Evolutionary conservation across 2,888 invertebrate species (phyloP), one percentile per base, ranked within the genome.

Genomic region (Pherbina coryleti): DNA sequence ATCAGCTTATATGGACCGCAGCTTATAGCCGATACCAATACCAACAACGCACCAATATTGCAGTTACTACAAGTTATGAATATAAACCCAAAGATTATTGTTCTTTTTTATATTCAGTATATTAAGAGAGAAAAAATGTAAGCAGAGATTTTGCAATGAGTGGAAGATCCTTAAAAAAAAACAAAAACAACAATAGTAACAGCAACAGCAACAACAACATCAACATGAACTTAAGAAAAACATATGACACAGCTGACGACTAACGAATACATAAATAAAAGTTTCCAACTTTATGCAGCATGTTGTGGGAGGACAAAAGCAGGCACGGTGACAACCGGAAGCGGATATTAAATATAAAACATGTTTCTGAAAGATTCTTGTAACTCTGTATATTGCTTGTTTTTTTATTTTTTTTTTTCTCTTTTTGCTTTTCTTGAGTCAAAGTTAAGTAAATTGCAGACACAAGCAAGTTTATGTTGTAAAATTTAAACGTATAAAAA

Each of bases 201-300:
- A 7, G 9, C n/a, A 19, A 19, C 53, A 3, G 8, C 55, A 5
- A 55, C 22, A 19, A 5, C n/a, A 5, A 22, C 19, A 22, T 4
- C 19, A 55, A 5, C 19, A 19, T n/a, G 19, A 55, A 55, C 55
- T 19, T 55, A 55, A 19, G 55, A 55, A 55, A 55, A 55, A 19
- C 55, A 62, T 62, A 31, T 62, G 62, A 11, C 62, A 62, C 62
- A 62, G 62, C 62, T 62, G 62, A 22, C 25, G 28, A 62, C 25
- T 31, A 19, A 62, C 62, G 11, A 62, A 62, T 62, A 62, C 19
- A 62, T 22, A 44, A 44, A 44, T 44, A 44, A 44, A 62, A 62
- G 28, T 62, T 28, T 22, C 17, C 19, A 62, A 62, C 62, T 28
- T 25, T 31, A 25, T n/a, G 44, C 44, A 44, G 14, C 44, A 44